Evolutionary conservation across 2,797 vertebrate genomes (phyloP).

Genomic region (Clarias laeviceps): DNA sequence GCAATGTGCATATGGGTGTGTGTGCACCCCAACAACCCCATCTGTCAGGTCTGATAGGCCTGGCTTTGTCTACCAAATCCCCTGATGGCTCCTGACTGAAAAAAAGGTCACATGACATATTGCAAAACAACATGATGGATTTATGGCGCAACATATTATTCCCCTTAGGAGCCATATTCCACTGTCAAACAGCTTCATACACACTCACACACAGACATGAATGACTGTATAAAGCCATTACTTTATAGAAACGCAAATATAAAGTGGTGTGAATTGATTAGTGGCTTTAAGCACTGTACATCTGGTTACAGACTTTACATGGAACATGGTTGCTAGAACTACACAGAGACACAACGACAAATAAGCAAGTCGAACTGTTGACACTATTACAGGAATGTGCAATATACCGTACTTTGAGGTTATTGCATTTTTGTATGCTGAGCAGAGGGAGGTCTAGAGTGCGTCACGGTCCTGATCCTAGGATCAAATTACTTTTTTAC

Average conservation of each 20-base stretch:
- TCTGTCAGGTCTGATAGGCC: conserved; percentile 69
- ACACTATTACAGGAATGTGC: not conserved
- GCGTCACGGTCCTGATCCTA: not conserved
- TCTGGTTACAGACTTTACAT: not conserved
- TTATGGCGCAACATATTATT: conserved; percentile 33
- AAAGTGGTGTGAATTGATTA: not conserved
- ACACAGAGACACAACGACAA: not conserved
- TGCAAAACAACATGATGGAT: conserved; percentile 40
- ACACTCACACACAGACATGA: conserved; percentile 15
- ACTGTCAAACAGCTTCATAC: not conserved
- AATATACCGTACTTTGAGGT: not conserved
- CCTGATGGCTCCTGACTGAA: conserved; percentile 28
- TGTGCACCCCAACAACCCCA: conserved; percentile 58
- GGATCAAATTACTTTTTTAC: not conserved
- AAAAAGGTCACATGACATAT: conserved; percentile 42
- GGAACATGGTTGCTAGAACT: not conserved
- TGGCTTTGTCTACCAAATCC: conserved; percentile 40
- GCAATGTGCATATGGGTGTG: conserved; percentile 20
- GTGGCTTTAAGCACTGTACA: not conserved
- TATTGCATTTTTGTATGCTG: not conserved
- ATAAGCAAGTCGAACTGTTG: not conserved
- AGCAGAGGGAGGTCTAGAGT: not conserved
- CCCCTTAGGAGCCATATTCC: conserved; percentile 1
- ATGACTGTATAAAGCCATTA: not conserved
- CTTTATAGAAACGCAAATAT: not conserved